A percentile compares a stretch with the other conserved stretches of the same genome.
Evolutionary conservation across 2,888 invertebrate species (phyloP).

Genomic region (Gastrophysa polygoni): DNA sequence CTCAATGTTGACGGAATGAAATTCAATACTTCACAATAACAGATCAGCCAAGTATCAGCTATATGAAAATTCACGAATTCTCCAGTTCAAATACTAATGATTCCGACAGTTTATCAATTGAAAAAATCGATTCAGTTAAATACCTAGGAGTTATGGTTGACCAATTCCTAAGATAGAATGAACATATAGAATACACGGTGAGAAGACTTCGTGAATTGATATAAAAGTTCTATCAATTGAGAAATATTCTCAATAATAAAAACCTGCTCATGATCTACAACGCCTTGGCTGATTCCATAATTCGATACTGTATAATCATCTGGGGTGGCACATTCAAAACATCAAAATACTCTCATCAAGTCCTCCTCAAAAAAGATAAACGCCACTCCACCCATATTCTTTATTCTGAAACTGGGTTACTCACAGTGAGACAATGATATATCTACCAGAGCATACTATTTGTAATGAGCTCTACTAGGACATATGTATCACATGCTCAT

Average conservation of each 20-base stretch:
- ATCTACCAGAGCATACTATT: no score
- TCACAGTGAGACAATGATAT: no score
- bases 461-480: no score
- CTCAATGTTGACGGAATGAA: no score
- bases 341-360: no score
- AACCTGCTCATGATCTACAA: neutral
- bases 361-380: no score
- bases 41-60: constrained; percentile 1
- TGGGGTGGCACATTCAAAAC: neutral
- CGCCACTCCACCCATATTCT: neutral
- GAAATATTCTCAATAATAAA: neutral
- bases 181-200: no score
- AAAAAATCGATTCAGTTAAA: neutral
- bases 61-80: neutral
- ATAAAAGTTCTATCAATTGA: no score
- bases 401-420: no score
- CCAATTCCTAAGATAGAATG: neutral
- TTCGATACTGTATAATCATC: no score
- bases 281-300: no score
- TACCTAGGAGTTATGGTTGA: neutral
- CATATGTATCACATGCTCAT: neutral
- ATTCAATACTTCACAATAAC: neutral
- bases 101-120: neutral
- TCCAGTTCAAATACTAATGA: neutral
- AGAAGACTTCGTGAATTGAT: neutral